These are phyloP conservation scores for Ardeotis arabs DNA, from an alignment of 2,113 vertebrate species.

Conservation along the genomic window DNA sequence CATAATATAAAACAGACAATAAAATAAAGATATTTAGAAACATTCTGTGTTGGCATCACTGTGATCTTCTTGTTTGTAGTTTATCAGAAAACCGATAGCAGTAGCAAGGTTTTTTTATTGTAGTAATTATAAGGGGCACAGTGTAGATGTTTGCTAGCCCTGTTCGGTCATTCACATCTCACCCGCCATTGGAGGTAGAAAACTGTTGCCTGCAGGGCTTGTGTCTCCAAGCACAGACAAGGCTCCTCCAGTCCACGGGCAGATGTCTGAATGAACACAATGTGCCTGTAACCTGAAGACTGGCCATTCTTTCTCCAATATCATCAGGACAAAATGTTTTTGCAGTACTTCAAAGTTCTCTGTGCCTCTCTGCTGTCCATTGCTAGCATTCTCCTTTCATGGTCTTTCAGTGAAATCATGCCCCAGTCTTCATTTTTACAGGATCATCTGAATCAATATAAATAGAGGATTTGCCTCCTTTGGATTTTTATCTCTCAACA, in stretches of 20 bases:
- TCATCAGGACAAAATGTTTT: background rate
- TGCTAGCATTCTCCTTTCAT: background rate
- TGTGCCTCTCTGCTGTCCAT: background rate
- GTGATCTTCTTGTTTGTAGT: background rate
- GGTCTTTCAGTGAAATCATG: background rate
- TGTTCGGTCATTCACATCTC: background rate
- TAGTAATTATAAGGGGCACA: background rate
- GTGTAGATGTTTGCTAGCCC: background rate
- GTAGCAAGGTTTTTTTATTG: background rate
- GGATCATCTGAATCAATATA: background rate
- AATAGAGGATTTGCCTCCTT: background rate
- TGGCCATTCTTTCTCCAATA: background rate
- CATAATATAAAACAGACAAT: background rate
- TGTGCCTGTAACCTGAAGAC: background rate
- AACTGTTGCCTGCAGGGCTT: background rate
- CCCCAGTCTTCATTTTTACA: background rate
- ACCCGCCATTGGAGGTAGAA: background rate
- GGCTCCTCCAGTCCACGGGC: background rate
- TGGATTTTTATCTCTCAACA: background rate
- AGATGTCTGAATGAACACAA: background rate
- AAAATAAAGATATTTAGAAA: background rate
- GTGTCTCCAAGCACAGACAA: background rate
- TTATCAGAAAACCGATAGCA: background rate
- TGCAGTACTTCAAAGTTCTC: background rate
- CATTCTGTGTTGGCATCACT: background rate